Evolutionary conservation across 2,797 vertebrate species (phyloP).

Genomic region (Fistularia commersonii): DNA sequence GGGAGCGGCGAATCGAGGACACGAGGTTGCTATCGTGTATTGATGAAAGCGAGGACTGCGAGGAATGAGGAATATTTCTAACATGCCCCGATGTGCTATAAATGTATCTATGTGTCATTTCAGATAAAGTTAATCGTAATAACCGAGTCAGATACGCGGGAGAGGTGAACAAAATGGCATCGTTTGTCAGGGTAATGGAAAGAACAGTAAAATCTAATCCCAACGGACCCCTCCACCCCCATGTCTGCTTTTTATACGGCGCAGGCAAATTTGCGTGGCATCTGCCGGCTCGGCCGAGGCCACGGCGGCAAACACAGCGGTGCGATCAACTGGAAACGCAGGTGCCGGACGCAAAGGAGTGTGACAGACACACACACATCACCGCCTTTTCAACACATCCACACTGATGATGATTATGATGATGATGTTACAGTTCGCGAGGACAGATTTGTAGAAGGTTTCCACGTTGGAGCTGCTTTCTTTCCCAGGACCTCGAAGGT

Average conservation of each 20-base stretch:
- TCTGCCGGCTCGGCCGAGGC: constrained; percentile 36
- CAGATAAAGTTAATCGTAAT: no score
- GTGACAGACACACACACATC: constrained; percentile 36
- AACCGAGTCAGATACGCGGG: no score
- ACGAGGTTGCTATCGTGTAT: no score
- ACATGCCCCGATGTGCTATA: no score
- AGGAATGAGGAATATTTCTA: no score
- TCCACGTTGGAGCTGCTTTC: constrained; percentile 24
- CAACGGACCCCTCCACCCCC: constrained; percentile 42
- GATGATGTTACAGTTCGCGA: constrained; percentile 5
- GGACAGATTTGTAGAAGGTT: constrained; percentile 52
- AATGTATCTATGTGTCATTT: no score
- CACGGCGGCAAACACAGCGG: constrained; percentile 11
- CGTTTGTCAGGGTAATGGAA: no score
- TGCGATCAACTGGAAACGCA: constrained; percentile 60
- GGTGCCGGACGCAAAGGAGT: constrained; percentile 51
- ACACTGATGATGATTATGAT: constrained; percentile 6
- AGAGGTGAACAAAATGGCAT: no score
- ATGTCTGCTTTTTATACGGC: constrained; percentile 52
- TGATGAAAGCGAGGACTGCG: no score
- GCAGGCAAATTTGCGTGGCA: constrained; percentile 61
- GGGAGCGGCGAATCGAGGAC: no score
- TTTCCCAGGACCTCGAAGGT: constrained; percentile 72
- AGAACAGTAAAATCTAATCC: constrained; percentile 36
- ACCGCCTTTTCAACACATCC: no score